Evolutionary conservation across 1,140 invertebrate species (phyloP), one percentile per base, ranked within the genome.

Genomic region (Vanessa atalanta): DNA sequence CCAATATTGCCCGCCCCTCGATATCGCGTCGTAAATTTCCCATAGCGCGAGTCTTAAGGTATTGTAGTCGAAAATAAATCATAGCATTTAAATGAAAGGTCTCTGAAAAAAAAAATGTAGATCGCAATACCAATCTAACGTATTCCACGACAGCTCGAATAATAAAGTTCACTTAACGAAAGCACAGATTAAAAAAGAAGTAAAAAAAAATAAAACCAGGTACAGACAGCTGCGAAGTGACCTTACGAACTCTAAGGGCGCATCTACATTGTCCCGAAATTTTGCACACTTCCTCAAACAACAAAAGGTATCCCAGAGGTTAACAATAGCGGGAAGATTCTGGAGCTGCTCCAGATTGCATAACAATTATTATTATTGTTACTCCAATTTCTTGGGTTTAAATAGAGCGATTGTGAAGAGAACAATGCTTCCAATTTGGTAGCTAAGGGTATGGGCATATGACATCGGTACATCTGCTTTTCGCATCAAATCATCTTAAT

Each of bases 11-110:
- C 86, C 82, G 85, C 87, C 89, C 84, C 83, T 86, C 77, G 76
- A 84, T 80, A 83, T 83, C 57, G 55, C 66, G 61, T 86, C 87
- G 85, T 90, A 90, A 89, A 90, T 90, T 90, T 91, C 89, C 88
- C 89, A 91, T 86, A 88, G 80, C 68, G 20, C 53, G 76, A 79
- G 75, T 57, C n/a, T 20, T 15, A 51, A 73, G 72, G 78, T 73
- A 88, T 87, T 86, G 86, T 91, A 90, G 87, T 89, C 83, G 83
- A 83, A 87, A 90, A 90, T 91, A 91, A 91, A 91, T 91, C 87
- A 90, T 81, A 76, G 57, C 86, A 86, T 87, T 84, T 86, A 89
- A 84, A 86, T 87, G 83, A 77, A 80, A 73, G 68, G 72, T 73
- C 37, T 66, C 74, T 75, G 61, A 79, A 84, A 87, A 84, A 31